A percentile compares a stretch with the other conserved stretches of the same genome.
Evolutionary conservation across 2,113 vertebrate genomes (phyloP).

Genomic region (Misgurnus anguillicaudatus): DNA sequence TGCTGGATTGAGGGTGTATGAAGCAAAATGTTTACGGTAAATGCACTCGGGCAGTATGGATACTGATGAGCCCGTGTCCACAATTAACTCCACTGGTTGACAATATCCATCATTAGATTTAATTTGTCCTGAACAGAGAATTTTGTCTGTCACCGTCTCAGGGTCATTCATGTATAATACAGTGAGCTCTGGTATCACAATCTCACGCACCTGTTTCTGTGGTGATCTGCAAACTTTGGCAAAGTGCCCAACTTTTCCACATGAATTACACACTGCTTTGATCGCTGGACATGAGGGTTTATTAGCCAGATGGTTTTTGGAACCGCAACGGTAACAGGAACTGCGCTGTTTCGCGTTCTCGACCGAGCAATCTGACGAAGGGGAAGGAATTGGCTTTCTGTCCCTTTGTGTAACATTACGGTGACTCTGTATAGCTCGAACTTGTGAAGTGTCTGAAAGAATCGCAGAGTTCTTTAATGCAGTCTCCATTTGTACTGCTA

Average conservation of each 20-base stretch:
- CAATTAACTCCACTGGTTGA: no score
- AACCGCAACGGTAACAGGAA: neutral
- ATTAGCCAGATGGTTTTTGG: neutral
- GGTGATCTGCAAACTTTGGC: no score
- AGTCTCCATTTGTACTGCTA: neutral
- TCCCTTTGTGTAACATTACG: neutral
- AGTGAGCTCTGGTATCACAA: neutral
- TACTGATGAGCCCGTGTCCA: no score
- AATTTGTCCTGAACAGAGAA: no score
- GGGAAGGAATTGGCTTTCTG: neutral
- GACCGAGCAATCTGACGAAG: neutral
- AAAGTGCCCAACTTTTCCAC: neutral
- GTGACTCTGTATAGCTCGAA: neutral
- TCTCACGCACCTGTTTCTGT: no score
- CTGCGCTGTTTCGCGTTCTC: neutral
- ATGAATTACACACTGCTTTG: neutral
- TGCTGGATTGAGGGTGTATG: no score
- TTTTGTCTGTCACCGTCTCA: slow-evolving; percentile 9
- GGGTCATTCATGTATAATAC: slow-evolving; percentile 9
- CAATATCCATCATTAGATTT: no score
- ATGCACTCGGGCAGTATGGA: no score
- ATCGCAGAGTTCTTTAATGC: neutral
- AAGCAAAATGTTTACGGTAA: no score
- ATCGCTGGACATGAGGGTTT: slow-evolving; percentile 2
- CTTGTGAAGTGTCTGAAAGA: neutral